Conservation (phyloP, 1,140 invertebrate genomes). For the Trichonephila clavata region DNA sequence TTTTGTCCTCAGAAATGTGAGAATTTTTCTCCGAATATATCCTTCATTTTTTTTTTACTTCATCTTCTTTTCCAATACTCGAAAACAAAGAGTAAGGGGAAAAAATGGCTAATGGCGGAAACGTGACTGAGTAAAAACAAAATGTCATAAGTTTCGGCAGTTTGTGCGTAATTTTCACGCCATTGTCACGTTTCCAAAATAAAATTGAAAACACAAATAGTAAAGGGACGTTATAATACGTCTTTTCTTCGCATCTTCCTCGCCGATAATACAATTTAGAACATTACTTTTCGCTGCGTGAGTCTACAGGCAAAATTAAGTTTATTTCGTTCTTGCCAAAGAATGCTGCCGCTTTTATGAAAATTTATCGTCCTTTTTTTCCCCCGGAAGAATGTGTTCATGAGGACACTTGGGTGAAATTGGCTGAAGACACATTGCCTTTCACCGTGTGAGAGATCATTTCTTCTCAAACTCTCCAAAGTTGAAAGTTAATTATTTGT, state of each 20-base stretch:
- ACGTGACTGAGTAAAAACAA: slow-evolving; percentile 50
- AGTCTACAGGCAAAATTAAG: slow-evolving; percentile 50
- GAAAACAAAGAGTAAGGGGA: background rate
- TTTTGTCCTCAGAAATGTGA: background rate
- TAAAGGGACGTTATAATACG: slow-evolving; percentile 17
- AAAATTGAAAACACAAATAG: slow-evolving; percentile 67
- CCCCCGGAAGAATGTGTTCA: background rate
- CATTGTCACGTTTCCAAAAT: slow-evolving; percentile 61
- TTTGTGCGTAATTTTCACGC: slow-evolving; percentile 49
- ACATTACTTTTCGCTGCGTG: slow-evolving; percentile 54
- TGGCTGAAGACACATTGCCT: background rate
- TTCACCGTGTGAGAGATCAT: background rate
- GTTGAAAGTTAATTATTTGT: background rate
- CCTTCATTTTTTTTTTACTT: background rate
- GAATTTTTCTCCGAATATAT: background rate
- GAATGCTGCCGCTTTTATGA: background rate
- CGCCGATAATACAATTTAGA: slow-evolving; percentile 42
- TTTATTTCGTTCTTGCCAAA: background rate
- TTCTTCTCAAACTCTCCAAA: background rate
- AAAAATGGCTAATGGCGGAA: slow-evolving; percentile 36
- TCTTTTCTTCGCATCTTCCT: slow-evolving; percentile 46
- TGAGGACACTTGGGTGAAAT: background rate
- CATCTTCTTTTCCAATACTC: background rate
- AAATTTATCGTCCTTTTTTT: slow-evolving; percentile 25
- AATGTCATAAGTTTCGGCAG: slow-evolving; percentile 44